Percentiles rank a stretch among this genome's conserved stretches.
These are phyloP conservation scores for Melanotaenia nigrans DNA, from an alignment of 2,797 vertebrate species.

Conservation along the genomic window DNA sequence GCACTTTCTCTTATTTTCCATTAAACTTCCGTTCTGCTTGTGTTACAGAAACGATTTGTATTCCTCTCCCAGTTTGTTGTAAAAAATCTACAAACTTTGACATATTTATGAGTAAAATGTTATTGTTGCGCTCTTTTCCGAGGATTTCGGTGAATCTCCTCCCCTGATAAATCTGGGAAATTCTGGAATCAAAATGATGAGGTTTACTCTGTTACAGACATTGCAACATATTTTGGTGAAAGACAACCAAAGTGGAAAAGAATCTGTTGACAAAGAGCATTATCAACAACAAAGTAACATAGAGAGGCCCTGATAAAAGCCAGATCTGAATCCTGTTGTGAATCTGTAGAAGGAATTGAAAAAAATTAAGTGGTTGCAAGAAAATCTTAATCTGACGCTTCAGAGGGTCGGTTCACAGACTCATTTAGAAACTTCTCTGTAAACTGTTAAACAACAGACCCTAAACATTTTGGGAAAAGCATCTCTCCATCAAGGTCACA, in stretches of 20 bases:
- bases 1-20: constrained; percentile 58
- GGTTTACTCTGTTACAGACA: no score
- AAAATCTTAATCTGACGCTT: not conserved
- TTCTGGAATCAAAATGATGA: not conserved
- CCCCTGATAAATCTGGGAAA: not conserved
- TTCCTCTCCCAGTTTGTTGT: constrained; percentile 25
- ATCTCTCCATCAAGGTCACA: not conserved
- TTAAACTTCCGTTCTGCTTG: constrained; percentile 39
- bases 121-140: not conserved
- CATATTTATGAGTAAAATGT: not conserved
- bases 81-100: not conserved
- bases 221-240: not conserved
- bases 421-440: no score
- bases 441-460: not conserved
- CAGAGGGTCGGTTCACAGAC: no score
- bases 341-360: not conserved
- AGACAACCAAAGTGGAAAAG: not conserved
- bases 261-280: not conserved
- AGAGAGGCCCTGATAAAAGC: not conserved
- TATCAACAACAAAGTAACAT: not conserved
- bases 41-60: constrained; percentile 42
- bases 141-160: not conserved
- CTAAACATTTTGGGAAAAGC: not conserved
- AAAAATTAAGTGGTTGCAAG: not conserved
- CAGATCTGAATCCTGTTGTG: not conserved